A percentile compares a stretch with the other conserved stretches of the same genome.
phyloP scores from a whole-genome alignment of 2,888 invertebrate species.

The Polyommatus icarus region DNA sequence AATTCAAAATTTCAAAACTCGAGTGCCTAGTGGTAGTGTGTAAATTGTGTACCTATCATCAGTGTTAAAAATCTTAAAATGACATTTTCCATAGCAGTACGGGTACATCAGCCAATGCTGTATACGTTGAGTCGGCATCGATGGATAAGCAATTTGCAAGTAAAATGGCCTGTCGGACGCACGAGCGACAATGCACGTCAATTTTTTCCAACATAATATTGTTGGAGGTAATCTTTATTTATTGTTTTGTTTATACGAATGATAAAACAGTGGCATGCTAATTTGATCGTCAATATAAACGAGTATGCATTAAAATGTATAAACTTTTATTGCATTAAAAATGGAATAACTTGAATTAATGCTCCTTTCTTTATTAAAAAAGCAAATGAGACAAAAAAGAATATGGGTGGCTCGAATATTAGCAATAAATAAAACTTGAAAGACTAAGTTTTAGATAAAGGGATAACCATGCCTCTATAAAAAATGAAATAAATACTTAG shows the following conservation, averaged over 20 bases:
- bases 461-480: too few relatives aligned
- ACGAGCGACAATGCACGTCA: slow-evolving; percentile 51
- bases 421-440: too few relatives aligned
- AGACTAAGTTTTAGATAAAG: too few relatives aligned
- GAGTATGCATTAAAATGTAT: not conserved
- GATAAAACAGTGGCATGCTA: not conserved
- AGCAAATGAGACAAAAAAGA: too few relatives aligned
- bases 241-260: not conserved
- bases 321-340: not conserved
- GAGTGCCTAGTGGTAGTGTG: not conserved
- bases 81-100: not conserved
- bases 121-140: slow-evolving; percentile 53
- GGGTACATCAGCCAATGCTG: slow-evolving; percentile 34
- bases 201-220: slow-evolving; percentile 58
- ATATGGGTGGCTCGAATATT: too few relatives aligned
- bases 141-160: slow-evolving; percentile 77
- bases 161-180: slow-evolving; percentile 70
- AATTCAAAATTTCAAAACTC: not conserved
- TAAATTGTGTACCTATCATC: not conserved
- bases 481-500: too few relatives aligned
- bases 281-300: slow-evolving; percentile 3
- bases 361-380: too few relatives aligned
- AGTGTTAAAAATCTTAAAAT: not conserved
- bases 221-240: not conserved
- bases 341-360: not conserved